Base-by-base conservation (phyloP, 2,113 vertebrate species). In the Sinocyclocheilus maitianheensis region DNA sequence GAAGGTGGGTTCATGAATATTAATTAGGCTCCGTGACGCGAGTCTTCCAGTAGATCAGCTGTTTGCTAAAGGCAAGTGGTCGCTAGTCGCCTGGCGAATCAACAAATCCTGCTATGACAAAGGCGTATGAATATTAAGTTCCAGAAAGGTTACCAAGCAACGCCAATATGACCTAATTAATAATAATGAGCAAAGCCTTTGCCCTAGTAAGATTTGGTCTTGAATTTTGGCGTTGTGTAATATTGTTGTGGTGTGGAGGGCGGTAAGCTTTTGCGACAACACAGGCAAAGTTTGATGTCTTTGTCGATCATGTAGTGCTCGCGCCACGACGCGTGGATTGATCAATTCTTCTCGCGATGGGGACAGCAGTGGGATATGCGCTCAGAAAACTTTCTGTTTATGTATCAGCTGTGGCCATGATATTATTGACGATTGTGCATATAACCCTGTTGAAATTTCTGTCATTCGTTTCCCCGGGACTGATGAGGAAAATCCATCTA, bases 401-500 rank as follows among this genome's bases (percentile, higher is more conserved):
- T 48, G 1, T 92, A 2, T 78, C 62, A 13, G 34, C 85, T 13
- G 18, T 63, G 3, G 65, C 14, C 1, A 3, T 86, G 30, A 13
- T 92, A 3, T 86, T 75, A 26, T 85, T 9, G 22, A 16, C 89
- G 43, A 0, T 90, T 0, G 3, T 7, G 20, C 2, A 84, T 1
- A 65, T 8, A 55, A 8, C 2, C 0, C 71, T 24, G 0, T 89
- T 96, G n/a, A 94, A 88, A 82, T 87, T 94, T 0, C 14, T 96
- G 43, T 88, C 94, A 81, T 24, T 89, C 0, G 71, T 97, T 11
- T 96, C 95, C 26, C 97, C 97, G 5, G 81, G 67, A 0, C 81
- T 95, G 26, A 84, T 90, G 85, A 97, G 92, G 90, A 95, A 86
- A 51, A 62, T 92, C 0, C 91, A 97, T 84, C 85, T 97, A 3